Base-by-base conservation (phyloP, 2,797 vertebrate genomes). In the Gorsachius magnificus region DNA sequence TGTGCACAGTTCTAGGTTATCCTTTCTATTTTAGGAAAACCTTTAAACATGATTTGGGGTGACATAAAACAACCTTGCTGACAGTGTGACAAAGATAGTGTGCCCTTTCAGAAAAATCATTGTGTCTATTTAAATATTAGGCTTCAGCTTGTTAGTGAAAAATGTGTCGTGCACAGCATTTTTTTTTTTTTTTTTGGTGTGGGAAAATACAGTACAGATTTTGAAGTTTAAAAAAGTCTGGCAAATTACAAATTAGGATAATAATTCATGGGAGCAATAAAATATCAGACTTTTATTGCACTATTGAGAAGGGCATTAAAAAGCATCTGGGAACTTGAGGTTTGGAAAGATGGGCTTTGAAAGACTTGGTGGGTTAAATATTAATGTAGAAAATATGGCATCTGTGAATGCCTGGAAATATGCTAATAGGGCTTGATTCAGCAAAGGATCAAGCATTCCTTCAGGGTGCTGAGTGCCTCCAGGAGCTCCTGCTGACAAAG, bases 201-300 rank as follows among this genome's bases (percentile, higher is more conserved):
- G 97, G 92, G 96, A 95, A 97, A 97, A 97, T 97, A 95, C 96
- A 97, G 96, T 96, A 76, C 97, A 95, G 96, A 97, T 98, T 97
- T 97, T 97, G 97, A 98, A 98, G 97, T 97, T 94, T 93, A 74
- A 92, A 92, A 96, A 97, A 97, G 97, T 97, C 97, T 98, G 97
- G 97, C 92, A 97, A 97, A 98, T 98, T 97, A 97, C 96, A 97
- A 97, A 97, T 98, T 98, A 97, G 96, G 96, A 97, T 97, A 98
- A 97, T 98, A 98, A 98, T 98, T 98, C 98, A 98, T 97, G 94
- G 94, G 97, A 96, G 98, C 97, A 98, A 98, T 98, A 98, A 98
- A 98, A 97, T 94, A 97, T 95, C 96, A 97, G 97, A 96, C 97
- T 98, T 98, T 98, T 98, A 98, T 98, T 97, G 94, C 97, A 90